Conservation (phyloP, 2,113 vertebrate species). For the human region DNA sequence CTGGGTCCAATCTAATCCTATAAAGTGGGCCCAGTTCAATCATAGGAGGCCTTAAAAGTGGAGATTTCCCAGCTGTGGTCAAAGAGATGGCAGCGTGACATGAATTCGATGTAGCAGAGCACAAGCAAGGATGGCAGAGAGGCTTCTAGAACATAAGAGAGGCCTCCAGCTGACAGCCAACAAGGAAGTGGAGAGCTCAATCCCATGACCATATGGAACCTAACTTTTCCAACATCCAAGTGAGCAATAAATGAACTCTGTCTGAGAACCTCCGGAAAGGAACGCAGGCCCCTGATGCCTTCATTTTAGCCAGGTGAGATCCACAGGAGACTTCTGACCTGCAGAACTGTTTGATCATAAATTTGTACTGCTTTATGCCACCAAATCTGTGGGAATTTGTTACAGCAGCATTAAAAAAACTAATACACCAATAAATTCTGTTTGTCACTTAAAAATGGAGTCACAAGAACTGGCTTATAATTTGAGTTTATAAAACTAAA, state of each 20-base stretch:
- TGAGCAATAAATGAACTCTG: neutral
- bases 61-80: neutral
- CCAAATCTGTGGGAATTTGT: neutral
- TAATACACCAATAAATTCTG: neutral
- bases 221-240: neutral
- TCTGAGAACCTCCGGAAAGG: neutral
- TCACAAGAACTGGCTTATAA: neutral
- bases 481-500: neutral
- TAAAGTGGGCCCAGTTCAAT: neutral
- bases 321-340: neutral
- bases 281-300: neutral
- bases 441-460: neutral
- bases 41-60: neutral
- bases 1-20: too few species aligned
- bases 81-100: neutral
- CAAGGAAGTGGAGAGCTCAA: neutral
- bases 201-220: neutral
- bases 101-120: too few species aligned
- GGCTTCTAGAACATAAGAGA: neutral
- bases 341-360: neutral
- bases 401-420: neutral
- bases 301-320: neutral
- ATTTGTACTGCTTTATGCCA: neutral
- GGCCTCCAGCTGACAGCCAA: neutral
- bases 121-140: neutral